Evolutionary conservation across 35 echinoderm and acorn worm species (phyloP), one percentile per base, ranked within the genome.

Genomic region (Heliocidaris tuberculata): DNA sequence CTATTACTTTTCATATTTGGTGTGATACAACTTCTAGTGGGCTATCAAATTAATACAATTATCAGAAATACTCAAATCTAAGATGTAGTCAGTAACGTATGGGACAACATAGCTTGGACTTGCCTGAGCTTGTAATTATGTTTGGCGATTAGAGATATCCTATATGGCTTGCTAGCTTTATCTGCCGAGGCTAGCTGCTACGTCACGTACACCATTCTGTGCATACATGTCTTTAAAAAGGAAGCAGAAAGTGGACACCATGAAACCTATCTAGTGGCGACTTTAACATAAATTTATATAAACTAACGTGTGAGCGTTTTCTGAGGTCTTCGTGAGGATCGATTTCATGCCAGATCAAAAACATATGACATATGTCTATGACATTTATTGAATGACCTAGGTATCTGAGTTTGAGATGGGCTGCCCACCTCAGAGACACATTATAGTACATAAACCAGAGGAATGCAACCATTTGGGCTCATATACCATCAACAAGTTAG

Each of bases 401-500:
- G 50, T 95, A 52, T 65, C 86, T 12, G 61, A 86, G 21, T 35
- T 95, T 52, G 85, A 85, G n/a, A 48, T 95, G 7, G 94, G 85
- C 13, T 95, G 94, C 27, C 94, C 94, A 7, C 94, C 94, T 11
- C 78, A 86, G 6, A 89, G 94, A 52, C 94, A 95, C 48, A 95
- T 95, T 48, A 85, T 48, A 50, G 94, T 95, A 31, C 85, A 54
- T 21, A 95, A 95, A 56, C 94, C 94, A 42, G 85, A 56, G 19
- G 15, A 31, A 50, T 95, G 94, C 30, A 9, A 50, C n/a, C 47
- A 95, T 89, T 86, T 87, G 21, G 86, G 85, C 50, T 87, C 85
- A 31, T 95, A 88, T 85, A 90, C 70, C 30, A 95, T 95, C 42
- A 48, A 50, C 35, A 90, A 31, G 94, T 95, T 48, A 59, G 48